Base-by-base conservation (phyloP, 2,797 vertebrate genomes). In the Chelmon rostratus region DNA sequence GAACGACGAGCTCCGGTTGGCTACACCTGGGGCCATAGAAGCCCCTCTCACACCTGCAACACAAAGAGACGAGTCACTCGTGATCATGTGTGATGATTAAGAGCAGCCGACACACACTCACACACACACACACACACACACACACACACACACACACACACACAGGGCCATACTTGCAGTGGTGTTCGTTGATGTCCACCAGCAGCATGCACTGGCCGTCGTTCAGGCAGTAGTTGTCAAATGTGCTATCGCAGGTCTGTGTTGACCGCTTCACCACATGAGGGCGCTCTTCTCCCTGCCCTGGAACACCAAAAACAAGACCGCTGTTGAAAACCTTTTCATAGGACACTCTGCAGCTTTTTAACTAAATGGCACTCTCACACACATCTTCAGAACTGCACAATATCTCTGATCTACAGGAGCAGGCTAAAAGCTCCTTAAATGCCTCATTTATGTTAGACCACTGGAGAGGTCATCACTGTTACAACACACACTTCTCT, bases 171-270 rank as follows among this genome's bases (percentile, higher is more conserved):
- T 85, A 95, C 94, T 84, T 93, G 93, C 94, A 95, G 84, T 91
- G 88, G 56, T 90, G 83, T 49, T 92, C 82, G 0, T 92, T 85
- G 10, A 90, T 4, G 71, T 94, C 93, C 87, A 89, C 73, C 61
- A 94, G 71, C 54, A 93, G 75, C 59, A 94, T 91, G 76, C 94
- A 95, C 78, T 92, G 75, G 61, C 94, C 94, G 0, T 87, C 65
- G 84, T 94, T 92, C 64, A 95, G 9, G 77, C 94, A 94, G 88
- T 74, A 94, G 21, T n/a, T 56, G 6, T 92, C 90, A 18, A 65
- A 85, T 0, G 83, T 13, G 76, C 79, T 79, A 61, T 91, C 82
- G 8, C 94, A 95, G 52, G 12, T 73, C 59, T 86, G 70, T 16
- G 46, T 64, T 1, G 72, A 84, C 2, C 86, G 54, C 54, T 81